A percentile compares a stretch with the other conserved stretches of the same genome.
Conservation (phyloP, 2,888 invertebrate genomes). For the Acanthosepion esculentum region DNA sequence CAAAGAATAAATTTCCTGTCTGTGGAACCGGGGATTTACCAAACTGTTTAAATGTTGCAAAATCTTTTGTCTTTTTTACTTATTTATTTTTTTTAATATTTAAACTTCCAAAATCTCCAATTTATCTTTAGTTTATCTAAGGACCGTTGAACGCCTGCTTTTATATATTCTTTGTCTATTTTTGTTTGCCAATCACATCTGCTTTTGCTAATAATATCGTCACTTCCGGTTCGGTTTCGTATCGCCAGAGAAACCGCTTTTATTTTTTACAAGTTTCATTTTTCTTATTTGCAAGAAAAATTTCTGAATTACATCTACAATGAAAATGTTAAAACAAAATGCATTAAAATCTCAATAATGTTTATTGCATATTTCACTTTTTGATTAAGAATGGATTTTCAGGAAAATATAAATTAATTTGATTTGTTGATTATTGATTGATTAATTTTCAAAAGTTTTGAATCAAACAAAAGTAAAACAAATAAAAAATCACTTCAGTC, state of each 20-base stretch:
- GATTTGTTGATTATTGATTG: too few species aligned
- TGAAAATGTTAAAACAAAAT: too few species aligned
- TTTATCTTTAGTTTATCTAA: neutral
- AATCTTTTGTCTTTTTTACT: neutral
- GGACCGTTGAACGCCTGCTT: neutral
- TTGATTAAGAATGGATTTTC: too few species aligned
- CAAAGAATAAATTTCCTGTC: neutral
- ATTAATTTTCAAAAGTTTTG: too few species aligned
- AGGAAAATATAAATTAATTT: too few species aligned
- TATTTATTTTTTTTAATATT: neutral
- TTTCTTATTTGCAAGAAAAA: too few species aligned
- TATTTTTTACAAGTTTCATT: too few species aligned
- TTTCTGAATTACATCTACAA: too few species aligned
- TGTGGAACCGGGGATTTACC: slow-evolving; percentile 12
- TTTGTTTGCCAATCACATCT: neutral
- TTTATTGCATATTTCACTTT: too few species aligned
- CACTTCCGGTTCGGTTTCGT: slow-evolving; percentile 47
- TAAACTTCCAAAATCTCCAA: neutral
- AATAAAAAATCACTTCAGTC: too few species aligned
- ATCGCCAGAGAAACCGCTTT: neutral
- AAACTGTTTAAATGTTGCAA: neutral
- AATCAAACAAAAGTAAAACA: too few species aligned
- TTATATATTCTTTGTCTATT: neutral
- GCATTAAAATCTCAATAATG: too few species aligned
- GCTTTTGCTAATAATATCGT: neutral